Evolutionary conservation across 2,797 vertebrate species (phyloP).

Genomic region (Enteromius afrohamiltoni): DNA sequence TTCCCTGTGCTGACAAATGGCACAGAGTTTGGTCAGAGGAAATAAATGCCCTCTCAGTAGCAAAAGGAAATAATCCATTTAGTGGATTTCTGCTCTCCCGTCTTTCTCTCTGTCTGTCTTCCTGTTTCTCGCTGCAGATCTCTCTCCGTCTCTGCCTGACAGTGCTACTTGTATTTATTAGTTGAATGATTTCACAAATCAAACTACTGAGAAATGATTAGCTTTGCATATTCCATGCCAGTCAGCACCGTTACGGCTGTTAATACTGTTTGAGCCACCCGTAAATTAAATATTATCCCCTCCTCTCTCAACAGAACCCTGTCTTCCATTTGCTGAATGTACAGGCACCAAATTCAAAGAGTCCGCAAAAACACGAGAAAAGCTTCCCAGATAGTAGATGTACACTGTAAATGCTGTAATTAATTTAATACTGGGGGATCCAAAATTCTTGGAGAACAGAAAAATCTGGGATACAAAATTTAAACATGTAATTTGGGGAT

Average conservation of each 20-base stretch:
- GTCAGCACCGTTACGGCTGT: constrained; percentile 56
- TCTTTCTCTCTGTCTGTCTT: constrained; percentile 12
- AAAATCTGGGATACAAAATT: not conserved
- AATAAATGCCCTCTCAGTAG: constrained; percentile 21
- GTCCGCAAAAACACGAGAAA: constrained; percentile 26
- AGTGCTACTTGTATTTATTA: constrained; percentile 63
- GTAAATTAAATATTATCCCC: constrained; percentile 50
- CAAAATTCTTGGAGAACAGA: not conserved
- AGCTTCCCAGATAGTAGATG: not conserved
- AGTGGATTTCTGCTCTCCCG: not conserved
- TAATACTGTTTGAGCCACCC: constrained; percentile 8
- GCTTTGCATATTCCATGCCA: constrained; percentile 58
- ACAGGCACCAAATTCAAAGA: constrained; percentile 7
- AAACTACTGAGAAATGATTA: constrained; percentile 64
- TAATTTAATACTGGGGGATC: not conserved
- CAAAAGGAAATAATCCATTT: constrained; percentile 1
- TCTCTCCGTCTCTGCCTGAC: not conserved
- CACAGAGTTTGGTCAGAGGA: not conserved
- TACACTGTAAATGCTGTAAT: not conserved
- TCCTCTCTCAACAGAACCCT: not conserved
- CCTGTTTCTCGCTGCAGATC: not conserved
- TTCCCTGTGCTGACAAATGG: not conserved
- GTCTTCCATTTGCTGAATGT: constrained; percentile 23
- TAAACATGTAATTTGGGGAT: not conserved
- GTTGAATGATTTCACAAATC: constrained; percentile 67